Evolutionary conservation across 2,113 vertebrate species (phyloP).

Genomic region (Aspiorhynchus laticeps): DNA sequence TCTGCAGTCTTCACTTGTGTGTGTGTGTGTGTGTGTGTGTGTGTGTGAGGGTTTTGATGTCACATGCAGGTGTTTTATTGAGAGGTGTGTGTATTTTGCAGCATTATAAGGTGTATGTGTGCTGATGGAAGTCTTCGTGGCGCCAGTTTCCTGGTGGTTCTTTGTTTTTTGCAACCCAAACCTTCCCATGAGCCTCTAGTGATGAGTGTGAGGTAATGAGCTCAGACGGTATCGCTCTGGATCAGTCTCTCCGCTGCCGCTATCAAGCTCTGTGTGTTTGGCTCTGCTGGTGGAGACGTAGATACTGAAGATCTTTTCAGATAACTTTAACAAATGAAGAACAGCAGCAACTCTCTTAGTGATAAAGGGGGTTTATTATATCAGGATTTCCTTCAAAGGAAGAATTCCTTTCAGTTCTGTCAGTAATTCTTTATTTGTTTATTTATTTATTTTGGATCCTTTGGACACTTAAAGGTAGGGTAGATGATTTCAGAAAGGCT

Average conservation of each 20-base stretch:
- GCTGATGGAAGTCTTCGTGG: slow-evolving; percentile 29
- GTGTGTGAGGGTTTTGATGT: background rate
- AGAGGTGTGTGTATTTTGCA: background rate
- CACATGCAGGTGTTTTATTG: no score
- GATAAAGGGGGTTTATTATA: background rate
- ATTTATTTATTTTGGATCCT: no score
- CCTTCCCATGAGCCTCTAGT: slow-evolving; percentile 47
- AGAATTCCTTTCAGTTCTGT: background rate
- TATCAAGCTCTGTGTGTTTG: background rate
- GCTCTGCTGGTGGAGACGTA: background rate
- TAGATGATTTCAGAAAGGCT: no score
- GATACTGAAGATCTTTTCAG: background rate
- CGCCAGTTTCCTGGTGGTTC: slow-evolving; percentile 16
- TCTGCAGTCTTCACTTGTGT: background rate
- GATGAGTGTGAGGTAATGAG: slow-evolving; percentile 35
- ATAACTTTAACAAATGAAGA: background rate
- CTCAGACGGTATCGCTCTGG: no score
- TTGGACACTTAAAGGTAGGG: no score
- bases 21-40: no score
- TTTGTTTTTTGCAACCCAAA: slow-evolving; percentile 56
- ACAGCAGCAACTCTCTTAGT: background rate
- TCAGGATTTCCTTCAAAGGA: background rate
- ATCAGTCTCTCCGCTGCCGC: background rate
- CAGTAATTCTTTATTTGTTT: no score
- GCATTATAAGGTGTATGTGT: background rate